Conservation (phyloP, 2,888 invertebrate species). For the Dimorphilus gyrociliatus region DNA sequence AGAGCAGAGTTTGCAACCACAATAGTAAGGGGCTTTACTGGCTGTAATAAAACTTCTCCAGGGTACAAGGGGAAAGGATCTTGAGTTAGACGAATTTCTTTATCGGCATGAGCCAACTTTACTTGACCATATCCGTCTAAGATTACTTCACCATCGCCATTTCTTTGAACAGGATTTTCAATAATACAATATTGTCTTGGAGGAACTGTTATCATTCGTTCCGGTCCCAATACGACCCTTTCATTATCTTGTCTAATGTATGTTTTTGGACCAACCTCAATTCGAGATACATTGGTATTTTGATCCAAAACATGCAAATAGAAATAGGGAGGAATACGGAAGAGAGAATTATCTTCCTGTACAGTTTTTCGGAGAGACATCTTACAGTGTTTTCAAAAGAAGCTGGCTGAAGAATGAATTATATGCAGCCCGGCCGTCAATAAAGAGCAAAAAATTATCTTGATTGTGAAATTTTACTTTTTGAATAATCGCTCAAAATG, state of each 20-base stretch:
- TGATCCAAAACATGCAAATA: conserved; percentile 42
- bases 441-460: too few species aligned
- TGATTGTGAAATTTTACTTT: too few species aligned
- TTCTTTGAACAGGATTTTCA: conserved; percentile 38
- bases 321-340: conserved; percentile 39
- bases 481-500: too few species aligned
- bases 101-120: conserved; percentile 38
- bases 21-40: conserved; percentile 18
- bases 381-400: too few species aligned
- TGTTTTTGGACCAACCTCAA: conserved; percentile 41
- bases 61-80: conserved; percentile 43
- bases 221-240: conserved; percentile 38
- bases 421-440: too few species aligned
- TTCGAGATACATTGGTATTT: conserved; percentile 40
- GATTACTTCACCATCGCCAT: conserved; percentile 27
- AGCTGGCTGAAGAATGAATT: too few species aligned
- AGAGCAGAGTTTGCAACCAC: conserved; percentile 40
- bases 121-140: conserved; percentile 37
- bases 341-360: conserved; percentile 24
- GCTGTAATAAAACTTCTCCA: conserved; percentile 30
- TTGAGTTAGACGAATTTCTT: conserved; percentile 40
- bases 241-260: conserved; percentile 42
- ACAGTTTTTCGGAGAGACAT: too few species aligned
- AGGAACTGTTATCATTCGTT: conserved; percentile 40
- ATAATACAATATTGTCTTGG: conserved; percentile 41